Base-by-base conservation (phyloP, 2,888 invertebrate species). In the Chalcosyrphus nemorum region DNA sequence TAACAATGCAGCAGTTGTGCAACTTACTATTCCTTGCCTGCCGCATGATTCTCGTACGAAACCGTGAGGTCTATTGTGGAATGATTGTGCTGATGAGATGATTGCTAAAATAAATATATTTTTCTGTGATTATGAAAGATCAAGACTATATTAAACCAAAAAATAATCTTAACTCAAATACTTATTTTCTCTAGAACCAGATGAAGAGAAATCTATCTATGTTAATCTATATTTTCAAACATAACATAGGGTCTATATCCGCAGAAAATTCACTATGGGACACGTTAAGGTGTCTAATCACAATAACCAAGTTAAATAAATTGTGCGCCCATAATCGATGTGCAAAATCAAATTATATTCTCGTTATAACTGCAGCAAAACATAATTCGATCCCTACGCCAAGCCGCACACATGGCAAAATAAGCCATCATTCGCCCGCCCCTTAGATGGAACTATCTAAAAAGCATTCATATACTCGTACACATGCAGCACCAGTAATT, bases 21-120 rank as follows among this genome's bases (percentile, higher is more conserved):
- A 35, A 32, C 74, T 57, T 29, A 84, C 84, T 21, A 84, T 7
- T 52, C 63, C 68, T 38, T 57, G 47, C 38, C 11, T 15, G 7
- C 17, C 35, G 19, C 84, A 84, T 45, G 57, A 50, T 38, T 63
- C 43, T 13, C 84, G 45, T 59, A 70, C 57, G 32, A 84, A 68
- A 6, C 80, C 74, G 5, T 19, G 43, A 0, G 41, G 63, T 6
- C 41, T 68, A 19, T 66, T 15, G 2, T 43, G 71, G 50, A 59
- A 65, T 11, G 84, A 80, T 50, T 80, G 74, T 5, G 41, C 84
- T 7, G 57, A 29, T 54, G 80, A 68, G 11, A 75, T 21, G 24
- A 75, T 45, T 15, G 52, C 80, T 80, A 45, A 54, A 66, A 50
- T 1, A 27, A 32, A 68, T 19, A 76, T 7, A 17, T 32, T 35